These are phyloP conservation scores for Colistium nudipinnis DNA, from an alignment of 2,113 vertebrate genomes.

Conservation along the genomic window DNA sequence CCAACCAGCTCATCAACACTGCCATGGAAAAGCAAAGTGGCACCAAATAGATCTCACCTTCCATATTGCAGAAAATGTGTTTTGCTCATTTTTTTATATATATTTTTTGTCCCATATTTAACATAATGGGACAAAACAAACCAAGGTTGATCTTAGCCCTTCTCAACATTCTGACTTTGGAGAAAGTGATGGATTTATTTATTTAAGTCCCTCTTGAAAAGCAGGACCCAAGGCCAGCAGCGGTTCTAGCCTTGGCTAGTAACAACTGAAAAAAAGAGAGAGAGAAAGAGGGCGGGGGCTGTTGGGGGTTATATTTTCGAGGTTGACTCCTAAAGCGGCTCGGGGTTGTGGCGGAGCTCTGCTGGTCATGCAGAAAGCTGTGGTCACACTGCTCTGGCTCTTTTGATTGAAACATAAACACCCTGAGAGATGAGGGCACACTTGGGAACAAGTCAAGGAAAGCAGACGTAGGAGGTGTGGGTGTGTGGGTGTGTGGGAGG, in stretches of 20 bases:
- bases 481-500: constrained; percentile 12
- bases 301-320: constrained; percentile 29
- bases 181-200: constrained; percentile 58
- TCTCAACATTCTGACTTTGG: constrained; percentile 5
- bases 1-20: constrained; percentile 60
- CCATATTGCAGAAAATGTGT: not conserved
- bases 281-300: no score
- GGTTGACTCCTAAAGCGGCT: constrained; percentile 52
- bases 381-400: constrained; percentile 72
- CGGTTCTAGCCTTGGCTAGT: constrained; percentile 11
- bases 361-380: constrained; percentile 59
- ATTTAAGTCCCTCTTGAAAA: constrained; percentile 37
- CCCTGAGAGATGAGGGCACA: constrained; percentile 65
- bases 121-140: constrained; percentile 16
- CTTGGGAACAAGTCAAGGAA: constrained; percentile 40
- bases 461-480: constrained; percentile 25
- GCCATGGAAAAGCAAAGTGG: constrained; percentile 70
- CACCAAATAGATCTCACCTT: constrained; percentile 50
- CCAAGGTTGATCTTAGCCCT: constrained; percentile 28
- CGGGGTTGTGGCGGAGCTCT: constrained; percentile 41
- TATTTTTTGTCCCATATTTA: constrained; percentile 5
- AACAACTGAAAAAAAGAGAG: not conserved
- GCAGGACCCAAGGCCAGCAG: constrained; percentile 16
- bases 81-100: constrained; percentile 1
- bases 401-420: constrained; percentile 82